Percentiles rank a stretch among this genome's conserved stretches.
Conservation (phyloP, 2,888 invertebrate genomes). For the Gymnosoma rotundatum region DNA sequence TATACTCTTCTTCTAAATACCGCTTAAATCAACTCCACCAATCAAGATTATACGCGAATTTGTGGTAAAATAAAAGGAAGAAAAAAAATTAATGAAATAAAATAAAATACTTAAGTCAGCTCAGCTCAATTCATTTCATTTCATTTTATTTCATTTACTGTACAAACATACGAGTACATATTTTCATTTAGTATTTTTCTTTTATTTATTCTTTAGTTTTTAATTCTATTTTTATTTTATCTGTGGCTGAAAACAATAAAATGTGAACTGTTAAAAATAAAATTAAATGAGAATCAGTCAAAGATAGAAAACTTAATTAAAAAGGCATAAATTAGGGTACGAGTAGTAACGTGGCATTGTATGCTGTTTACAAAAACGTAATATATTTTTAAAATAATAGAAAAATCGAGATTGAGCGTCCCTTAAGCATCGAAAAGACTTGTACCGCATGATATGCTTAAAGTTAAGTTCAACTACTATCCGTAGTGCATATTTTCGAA, state of each 20-base stretch:
- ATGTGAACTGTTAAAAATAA: constrained; percentile 40
- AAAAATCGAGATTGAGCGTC: too few species aligned
- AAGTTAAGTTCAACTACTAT: too few species aligned
- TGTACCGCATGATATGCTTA: too few species aligned
- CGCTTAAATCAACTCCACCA: constrained; percentile 67
- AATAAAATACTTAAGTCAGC: constrained; percentile 63
- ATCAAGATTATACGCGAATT: constrained; percentile 72
- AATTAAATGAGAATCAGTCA: background rate
- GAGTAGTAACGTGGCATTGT: constrained; percentile 9
- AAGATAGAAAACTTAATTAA: constrained; percentile 66
- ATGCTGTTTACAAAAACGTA: background rate
- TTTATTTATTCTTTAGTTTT: constrained; percentile 33
- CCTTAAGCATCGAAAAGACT: too few species aligned
- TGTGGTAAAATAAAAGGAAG: constrained; percentile 48
- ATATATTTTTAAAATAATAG: too few species aligned
- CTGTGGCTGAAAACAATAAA: constrained; percentile 43
- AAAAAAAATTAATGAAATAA: constrained; percentile 20
- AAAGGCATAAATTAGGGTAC: constrained; percentile 67
- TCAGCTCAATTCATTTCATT: constrained; percentile 16
- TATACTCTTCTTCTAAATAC: constrained; percentile 28
- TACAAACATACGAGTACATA: background rate
- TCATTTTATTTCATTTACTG: constrained; percentile 52
- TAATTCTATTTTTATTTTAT: constrained; percentile 17
- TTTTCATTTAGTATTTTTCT: background rate
- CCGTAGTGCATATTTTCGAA: too few species aligned